phyloP scores from a whole-genome alignment of 2,797 vertebrate genomes.

The Acanthiza pusilla region DNA sequence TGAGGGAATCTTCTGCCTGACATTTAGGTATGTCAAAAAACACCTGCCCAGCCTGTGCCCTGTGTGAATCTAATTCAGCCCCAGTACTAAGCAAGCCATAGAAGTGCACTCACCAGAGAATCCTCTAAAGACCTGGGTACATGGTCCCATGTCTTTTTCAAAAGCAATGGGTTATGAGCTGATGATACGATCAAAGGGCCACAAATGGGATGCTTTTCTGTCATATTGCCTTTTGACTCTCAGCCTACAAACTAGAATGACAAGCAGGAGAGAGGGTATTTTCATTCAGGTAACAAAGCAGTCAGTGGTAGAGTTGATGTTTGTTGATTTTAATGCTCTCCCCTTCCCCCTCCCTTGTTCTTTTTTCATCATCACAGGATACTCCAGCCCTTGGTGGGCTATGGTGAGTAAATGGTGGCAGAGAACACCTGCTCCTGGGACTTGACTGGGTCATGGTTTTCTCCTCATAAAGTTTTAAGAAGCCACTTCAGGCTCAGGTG shows the following conservation, averaged over 20 bases:
- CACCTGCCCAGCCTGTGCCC: background rate
- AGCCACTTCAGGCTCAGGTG: background rate
- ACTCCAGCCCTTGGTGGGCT: background rate
- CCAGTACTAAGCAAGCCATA: background rate
- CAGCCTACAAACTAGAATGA: background rate
- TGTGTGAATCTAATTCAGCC: background rate
- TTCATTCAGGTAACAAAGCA: background rate
- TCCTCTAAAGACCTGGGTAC: background rate
- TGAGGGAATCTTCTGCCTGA: background rate
- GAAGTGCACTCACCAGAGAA: background rate
- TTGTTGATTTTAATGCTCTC: background rate
- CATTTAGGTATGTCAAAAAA: background rate
- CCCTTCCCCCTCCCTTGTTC: accelerated
- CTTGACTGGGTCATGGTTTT: background rate
- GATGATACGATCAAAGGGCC: background rate
- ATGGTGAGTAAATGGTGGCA: background rate
- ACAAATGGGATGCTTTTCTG: background rate
- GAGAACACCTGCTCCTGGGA: background rate
- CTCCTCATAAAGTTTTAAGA: background rate
- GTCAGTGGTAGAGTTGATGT: background rate
- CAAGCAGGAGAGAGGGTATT: background rate
- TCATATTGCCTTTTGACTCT: background rate
- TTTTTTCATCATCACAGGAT: background rate
- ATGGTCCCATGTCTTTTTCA: background rate
- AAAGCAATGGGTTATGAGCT: background rate